These are phyloP conservation scores for Camelus bactrianus DNA, from an alignment of 2,113 vertebrate species.

Conservation along the genomic window DNA sequence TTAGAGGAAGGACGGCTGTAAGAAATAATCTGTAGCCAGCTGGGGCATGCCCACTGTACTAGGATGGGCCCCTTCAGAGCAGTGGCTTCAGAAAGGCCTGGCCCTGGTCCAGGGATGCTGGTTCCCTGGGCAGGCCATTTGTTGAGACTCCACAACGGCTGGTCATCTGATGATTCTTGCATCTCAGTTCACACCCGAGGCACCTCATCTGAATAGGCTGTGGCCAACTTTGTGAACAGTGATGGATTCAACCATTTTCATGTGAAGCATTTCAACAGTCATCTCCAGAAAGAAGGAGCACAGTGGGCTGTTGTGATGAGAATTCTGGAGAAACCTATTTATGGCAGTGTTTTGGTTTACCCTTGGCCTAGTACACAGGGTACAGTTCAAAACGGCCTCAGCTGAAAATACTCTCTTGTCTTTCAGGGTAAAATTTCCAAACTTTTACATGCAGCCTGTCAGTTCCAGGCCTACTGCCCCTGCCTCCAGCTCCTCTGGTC, in stretches of 20 bases:
- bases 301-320: background rate
- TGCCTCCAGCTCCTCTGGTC: background rate
- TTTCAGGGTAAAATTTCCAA: constrained; percentile 60
- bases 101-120: background rate
- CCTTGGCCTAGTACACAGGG: constrained; percentile 62
- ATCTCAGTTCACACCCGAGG: background rate
- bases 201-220: background rate
- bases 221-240: background rate
- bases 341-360: constrained; percentile 65
- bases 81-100: background rate
- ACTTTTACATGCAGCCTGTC: constrained; percentile 51
- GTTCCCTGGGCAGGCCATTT: background rate
- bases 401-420: constrained; percentile 65
- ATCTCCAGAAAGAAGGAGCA: constrained; percentile 53
- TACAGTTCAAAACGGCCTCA: constrained; percentile 36
- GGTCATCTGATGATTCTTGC: background rate
- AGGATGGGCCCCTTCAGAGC: background rate
- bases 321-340: constrained; percentile 53
- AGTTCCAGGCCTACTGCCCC: background rate
- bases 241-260: background rate
- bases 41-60: background rate
- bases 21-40: background rate
- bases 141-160: background rate
- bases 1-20: background rate
- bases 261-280: background rate